These are phyloP conservation scores for Chromis chromis DNA, from an alignment of 2,797 vertebrate genomes.

Conservation along the genomic window DNA sequence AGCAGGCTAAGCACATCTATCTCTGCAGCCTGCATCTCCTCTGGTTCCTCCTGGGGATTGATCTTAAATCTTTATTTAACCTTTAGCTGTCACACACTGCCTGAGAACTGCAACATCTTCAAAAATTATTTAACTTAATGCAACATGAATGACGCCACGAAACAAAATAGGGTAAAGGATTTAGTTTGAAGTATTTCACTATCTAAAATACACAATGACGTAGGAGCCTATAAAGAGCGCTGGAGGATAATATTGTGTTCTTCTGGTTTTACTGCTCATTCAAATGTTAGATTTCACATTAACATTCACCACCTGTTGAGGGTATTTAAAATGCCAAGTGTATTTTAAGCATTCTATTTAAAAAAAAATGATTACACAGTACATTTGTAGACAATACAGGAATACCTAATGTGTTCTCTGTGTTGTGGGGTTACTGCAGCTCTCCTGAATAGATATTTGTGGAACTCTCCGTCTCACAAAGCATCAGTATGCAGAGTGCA, in stretches of 20 bases:
- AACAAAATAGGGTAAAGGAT: slow-evolving; percentile 10
- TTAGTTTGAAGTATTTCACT: not conserved
- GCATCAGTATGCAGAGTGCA: slow-evolving; percentile 38
- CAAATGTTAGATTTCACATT: slow-evolving; percentile 56
- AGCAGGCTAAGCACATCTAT: slow-evolving; percentile 19
- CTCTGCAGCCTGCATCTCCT: slow-evolving; percentile 7
- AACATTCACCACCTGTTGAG: slow-evolving; percentile 31
- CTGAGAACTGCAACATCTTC: slow-evolving; percentile 15
- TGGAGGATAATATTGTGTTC: slow-evolving; percentile 15
- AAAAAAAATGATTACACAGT: slow-evolving; percentile 10
- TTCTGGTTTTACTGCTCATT: slow-evolving; percentile 42
- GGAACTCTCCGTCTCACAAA: slow-evolving; percentile 20
- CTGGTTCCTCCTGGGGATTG: slow-evolving; percentile 22
- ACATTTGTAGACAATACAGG: slow-evolving; percentile 11
- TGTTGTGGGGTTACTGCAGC: slow-evolving; percentile 2
- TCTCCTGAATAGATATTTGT: slow-evolving; percentile 42
- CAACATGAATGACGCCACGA: slow-evolving; percentile 26
- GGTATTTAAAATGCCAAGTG: slow-evolving; percentile 35
- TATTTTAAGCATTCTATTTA: slow-evolving; percentile 14
- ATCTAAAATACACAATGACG: slow-evolving; percentile 9
- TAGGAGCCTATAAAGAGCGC: slow-evolving; percentile 23
- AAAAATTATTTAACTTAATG: slow-evolving; percentile 41
- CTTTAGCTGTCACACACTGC: slow-evolving; percentile 31
- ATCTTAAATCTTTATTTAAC: slow-evolving; percentile 56
- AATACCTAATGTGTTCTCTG: slow-evolving; percentile 7